These are phyloP conservation scores for Danio jaintianensis DNA, from an alignment of 2,797 vertebrate genomes.

Conservation along the genomic window DNA sequence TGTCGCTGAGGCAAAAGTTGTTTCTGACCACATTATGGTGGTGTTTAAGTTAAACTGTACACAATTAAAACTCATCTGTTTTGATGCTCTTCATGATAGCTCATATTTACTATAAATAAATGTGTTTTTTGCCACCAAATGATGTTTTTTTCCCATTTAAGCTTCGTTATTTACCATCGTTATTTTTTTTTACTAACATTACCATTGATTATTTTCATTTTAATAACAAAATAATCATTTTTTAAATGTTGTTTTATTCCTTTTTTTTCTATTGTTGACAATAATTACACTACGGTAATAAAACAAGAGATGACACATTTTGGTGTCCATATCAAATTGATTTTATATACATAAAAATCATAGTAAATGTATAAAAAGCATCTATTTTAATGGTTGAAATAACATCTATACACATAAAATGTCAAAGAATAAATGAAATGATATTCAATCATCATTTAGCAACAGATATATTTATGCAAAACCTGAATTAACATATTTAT, in stretches of 20 bases:
- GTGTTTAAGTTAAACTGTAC: background rate
- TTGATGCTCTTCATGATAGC: background rate
- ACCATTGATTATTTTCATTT: background rate
- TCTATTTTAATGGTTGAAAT: too few species aligned
- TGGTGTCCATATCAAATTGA: too few species aligned
- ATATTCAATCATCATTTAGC: too few species aligned
- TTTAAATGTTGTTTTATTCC: background rate
- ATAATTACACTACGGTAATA: background rate
- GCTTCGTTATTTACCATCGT: too few species aligned
- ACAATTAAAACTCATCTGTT: background rate
- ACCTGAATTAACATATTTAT: too few species aligned
- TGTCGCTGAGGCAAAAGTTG: background rate
- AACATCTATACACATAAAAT: too few species aligned
- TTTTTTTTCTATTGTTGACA: background rate
- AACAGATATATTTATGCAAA: too few species aligned
- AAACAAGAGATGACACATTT: background rate
- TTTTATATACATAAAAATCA: too few species aligned
- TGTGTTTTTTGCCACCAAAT: background rate
- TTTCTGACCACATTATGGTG: background rate
- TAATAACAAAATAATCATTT: too few species aligned
- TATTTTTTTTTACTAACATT: background rate
- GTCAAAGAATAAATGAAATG: too few species aligned
- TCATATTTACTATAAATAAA: constrained; percentile 1
- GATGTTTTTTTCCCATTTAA: background rate
- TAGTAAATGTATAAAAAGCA: too few species aligned